A percentile compares a stretch with the other conserved stretches of the same genome.
These are phyloP conservation scores for Amphipoea lucens DNA, from an alignment of 2,888 invertebrate genomes.

Conservation along the genomic window DNA sequence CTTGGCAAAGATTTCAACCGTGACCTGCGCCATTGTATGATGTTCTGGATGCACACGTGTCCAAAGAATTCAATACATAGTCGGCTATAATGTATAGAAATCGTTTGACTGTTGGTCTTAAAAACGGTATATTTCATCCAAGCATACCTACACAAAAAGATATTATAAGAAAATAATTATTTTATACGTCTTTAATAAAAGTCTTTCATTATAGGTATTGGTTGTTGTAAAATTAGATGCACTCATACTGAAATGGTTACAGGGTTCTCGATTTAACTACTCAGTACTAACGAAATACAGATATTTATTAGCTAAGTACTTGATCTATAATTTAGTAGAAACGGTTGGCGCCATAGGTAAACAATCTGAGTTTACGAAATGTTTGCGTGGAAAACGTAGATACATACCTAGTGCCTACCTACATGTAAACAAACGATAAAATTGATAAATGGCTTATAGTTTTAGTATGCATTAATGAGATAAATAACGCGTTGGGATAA, in stretches of 20 bases:
- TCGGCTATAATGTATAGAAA: neutral
- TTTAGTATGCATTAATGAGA: neutral
- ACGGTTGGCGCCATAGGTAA: neutral
- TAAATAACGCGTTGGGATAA: constrained; percentile 7
- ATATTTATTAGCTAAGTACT: neutral
- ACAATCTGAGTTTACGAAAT: constrained; percentile 6
- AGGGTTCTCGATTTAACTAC: neutral
- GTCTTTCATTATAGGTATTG: neutral
- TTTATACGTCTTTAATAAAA: neutral
- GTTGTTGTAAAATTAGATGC: neutral
- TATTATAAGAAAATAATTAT: neutral
- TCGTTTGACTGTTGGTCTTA: neutral
- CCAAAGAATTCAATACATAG: constrained; percentile 12
- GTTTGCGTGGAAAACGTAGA: constrained; percentile 11
- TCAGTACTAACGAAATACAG: neutral
- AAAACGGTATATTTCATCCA: neutral
- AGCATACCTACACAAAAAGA: neutral
- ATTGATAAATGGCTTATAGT: constrained; percentile 14
- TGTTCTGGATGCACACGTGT: constrained; percentile 31
- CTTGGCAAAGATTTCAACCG: constrained; percentile 42
- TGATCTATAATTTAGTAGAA: neutral
- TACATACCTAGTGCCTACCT: no score
- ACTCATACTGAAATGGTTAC: neutral
- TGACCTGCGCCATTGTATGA: constrained; percentile 41
- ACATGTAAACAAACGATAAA: constrained; percentile 9